Base-by-base conservation (phyloP, 2,113 vertebrate species). In the Carettochelys insculpta region DNA sequence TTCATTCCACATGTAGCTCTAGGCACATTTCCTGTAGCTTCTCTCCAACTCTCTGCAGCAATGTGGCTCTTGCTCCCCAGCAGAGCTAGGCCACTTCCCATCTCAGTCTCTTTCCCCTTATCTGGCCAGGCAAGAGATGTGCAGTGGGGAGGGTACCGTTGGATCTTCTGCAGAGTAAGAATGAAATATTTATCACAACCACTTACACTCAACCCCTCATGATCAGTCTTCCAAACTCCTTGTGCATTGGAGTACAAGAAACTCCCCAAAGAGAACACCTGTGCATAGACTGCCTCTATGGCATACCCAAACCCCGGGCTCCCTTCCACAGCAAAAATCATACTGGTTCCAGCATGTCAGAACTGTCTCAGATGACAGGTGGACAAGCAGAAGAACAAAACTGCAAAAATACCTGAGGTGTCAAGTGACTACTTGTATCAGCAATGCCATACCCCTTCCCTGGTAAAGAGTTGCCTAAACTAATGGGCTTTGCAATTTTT, bases 351-450 rank as follows among this genome's bases (percentile, higher is more conserved):
- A 68, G 34, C 8, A 34, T 6, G 24, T 9, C 1, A 3, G 0
- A 14, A 43, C 4, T 3, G 43, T 84, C 4, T 56, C 47, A 87
- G 4, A 50, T 0, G 47, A 34, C 71, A 12, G 8, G 8, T 25
- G 14, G 4, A 1, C 1, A 85, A 77, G 1, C 11, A 14, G 7
- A 9, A 8, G 78, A 73, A 0, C 11, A 61, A 12, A 24, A 29
- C 71, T 75, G 71, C 71, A 75, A 43, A 73, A 45, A 43, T 41
- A 73, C 13, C 41, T 27, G 24, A 75, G 24, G 11, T 45, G 25
- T 12, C 25, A 75, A 45, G 45, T 24, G 41, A 27, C 11, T 14
- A 41, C 25, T 68, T 5, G 10, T n/a, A 68, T 68, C n/a, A 68
- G 19, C 19, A 68, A 73, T 45, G 41, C 27, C 24, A 25, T 73